Evolutionary conservation across 2,797 vertebrate genomes (phyloP).

Genomic region (Nannoperca obscura): DNA sequence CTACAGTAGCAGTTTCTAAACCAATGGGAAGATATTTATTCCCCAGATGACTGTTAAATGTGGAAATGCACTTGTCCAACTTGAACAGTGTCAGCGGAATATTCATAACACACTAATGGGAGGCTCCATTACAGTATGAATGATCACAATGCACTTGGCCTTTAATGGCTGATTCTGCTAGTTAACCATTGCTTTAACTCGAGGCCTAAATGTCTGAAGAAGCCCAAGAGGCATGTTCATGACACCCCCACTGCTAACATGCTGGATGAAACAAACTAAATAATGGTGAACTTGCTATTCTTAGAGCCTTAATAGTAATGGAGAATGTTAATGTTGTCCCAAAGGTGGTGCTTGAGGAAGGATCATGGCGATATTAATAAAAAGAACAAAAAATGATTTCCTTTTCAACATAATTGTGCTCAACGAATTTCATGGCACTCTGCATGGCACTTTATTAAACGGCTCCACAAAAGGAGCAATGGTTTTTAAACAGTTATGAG

Average conservation of each 20-base stretch:
- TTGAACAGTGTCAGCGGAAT: background rate
- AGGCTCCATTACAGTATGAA: background rate
- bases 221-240: background rate
- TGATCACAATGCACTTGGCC: constrained; percentile 12
- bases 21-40: background rate
- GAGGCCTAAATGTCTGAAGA: background rate
- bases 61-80: background rate
- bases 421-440: background rate
- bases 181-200: constrained; percentile 2
- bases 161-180: constrained; percentile 3
- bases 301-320: background rate
- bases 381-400: background rate
- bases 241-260: background rate
- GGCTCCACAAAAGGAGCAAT: no score
- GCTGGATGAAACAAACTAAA: background rate
- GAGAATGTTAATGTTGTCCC: background rate
- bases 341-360: background rate
- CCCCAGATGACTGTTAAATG: background rate
- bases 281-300: background rate
- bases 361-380: background rate
- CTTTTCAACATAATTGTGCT: background rate
- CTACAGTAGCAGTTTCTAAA: background rate
- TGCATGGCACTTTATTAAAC: no score
- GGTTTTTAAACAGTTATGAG: no score
- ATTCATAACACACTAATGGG: background rate